phyloP scores from a whole-genome alignment of 1,140 invertebrate species.

The Euura lappo region DNA sequence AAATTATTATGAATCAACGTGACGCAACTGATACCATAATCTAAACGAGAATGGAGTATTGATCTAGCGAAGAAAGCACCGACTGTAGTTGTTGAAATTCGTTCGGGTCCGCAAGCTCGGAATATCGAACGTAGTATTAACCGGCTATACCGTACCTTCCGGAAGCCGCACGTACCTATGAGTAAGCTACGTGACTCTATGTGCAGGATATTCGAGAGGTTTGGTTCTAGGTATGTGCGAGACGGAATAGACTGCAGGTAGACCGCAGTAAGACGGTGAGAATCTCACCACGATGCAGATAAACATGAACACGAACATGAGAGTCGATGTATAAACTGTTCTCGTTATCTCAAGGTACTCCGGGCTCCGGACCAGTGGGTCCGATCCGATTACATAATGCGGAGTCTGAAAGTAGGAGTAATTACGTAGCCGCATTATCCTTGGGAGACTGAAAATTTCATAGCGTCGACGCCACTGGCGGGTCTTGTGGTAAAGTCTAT shows the following conservation, averaged over 20 bases:
- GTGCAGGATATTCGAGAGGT: not conserved
- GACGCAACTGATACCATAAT: not conserved
- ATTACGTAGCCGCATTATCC: too few relatives aligned
- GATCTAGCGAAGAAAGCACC: not conserved
- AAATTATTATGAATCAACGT: not conserved
- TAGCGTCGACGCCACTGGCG: not conserved
- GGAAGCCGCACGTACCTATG: not conserved
- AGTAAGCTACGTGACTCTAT: conserved; percentile 1
- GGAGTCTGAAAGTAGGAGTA: too few relatives aligned
- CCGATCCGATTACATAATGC: not conserved
- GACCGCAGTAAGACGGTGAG: not conserved
- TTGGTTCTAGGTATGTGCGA: not conserved
- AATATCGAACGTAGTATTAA: not conserved
- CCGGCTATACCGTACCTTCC: not conserved
- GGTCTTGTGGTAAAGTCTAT: not conserved
- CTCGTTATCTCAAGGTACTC: not conserved
- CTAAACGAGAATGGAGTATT: not conserved
- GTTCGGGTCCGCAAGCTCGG: not conserved
- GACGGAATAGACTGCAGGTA: not conserved
- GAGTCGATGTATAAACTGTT: not conserved
- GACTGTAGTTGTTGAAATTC: not conserved
- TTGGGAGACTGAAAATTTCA: not conserved
- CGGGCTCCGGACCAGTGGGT: not conserved
- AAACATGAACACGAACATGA: too few relatives aligned
- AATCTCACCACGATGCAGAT: too few relatives aligned